Conservation (phyloP, 2,797 vertebrate species). For the Tenualosa ilisha region DNA sequence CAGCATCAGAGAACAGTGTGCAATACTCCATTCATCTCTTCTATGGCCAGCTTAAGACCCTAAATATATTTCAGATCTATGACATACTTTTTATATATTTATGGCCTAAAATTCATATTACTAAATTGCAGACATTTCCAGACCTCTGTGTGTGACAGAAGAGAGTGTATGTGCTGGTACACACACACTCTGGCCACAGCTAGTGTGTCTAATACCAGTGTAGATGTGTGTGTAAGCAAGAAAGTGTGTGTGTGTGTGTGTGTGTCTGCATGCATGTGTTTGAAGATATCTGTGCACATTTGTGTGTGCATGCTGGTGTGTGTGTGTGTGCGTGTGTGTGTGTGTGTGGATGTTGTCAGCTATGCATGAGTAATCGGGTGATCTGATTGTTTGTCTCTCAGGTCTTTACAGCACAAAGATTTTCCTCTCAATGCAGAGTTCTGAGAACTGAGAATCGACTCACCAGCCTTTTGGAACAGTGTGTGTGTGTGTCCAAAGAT, state of each 20-base stretch:
- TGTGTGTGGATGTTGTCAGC: not conserved
- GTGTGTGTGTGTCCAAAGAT: not conserved
- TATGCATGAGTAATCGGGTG: not conserved
- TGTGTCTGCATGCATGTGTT: not conserved
- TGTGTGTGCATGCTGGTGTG: not conserved
- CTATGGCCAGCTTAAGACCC: too few relatives aligned
- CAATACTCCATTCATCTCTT: too few relatives aligned
- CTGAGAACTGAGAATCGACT: constrained; percentile 40
- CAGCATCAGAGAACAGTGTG: too few relatives aligned
- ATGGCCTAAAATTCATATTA: too few relatives aligned
- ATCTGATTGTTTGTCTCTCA: constrained; percentile 39
- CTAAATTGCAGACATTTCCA: too few relatives aligned
- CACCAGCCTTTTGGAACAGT: not conserved
- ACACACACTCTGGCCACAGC: too few relatives aligned
- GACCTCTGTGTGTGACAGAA: too few relatives aligned
- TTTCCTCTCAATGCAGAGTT: constrained; percentile 66
- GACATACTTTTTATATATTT: too few relatives aligned
- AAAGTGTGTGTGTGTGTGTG: constrained; percentile 1
- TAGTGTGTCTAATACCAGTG: too few relatives aligned
- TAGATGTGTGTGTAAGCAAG: too few relatives aligned
- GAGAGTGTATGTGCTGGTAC: too few relatives aligned
- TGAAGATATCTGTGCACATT: not conserved
- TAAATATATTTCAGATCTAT: too few relatives aligned
- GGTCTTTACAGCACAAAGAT: constrained; percentile 70
- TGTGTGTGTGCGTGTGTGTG: not conserved